phyloP scores from a whole-genome alignment of 2,113 vertebrate genomes.

The zebrafish (Danio rerio) region GRCz12tu NC_133181.1:25890001-25890500 shows the following conservation, averaged over 20 bases:
- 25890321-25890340: slow-evolving; percentile 70
- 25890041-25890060: slow-evolving; percentile 29
- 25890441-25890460: slow-evolving; percentile 36
- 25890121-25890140: slow-evolving; percentile 16
- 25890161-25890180: slow-evolving; percentile 26
- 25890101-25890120: slow-evolving; percentile 36
- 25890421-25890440: slow-evolving; percentile 51
- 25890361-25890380: slow-evolving; percentile 64
- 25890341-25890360: slow-evolving; percentile 62
- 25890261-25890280: slow-evolving; percentile 18
- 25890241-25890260: slow-evolving; percentile 24
- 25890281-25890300: slow-evolving; percentile 14
- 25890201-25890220: slow-evolving; percentile 45
- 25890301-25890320: slow-evolving; percentile 31
- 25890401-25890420: slow-evolving; percentile 46
- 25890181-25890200: slow-evolving; percentile 27
- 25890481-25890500: slow-evolving; percentile 3
- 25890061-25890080: slow-evolving; percentile 17
- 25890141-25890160: slow-evolving; percentile 28
- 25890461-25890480: slow-evolving; percentile 41
- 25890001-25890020: slow-evolving; percentile 12
- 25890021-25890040: slow-evolving; percentile 46
- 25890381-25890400: slow-evolving; percentile 64
- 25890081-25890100: slow-evolving; percentile 29
- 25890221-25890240: slow-evolving; percentile 59